A percentile compares a stretch with the other conserved stretches of the same genome.
These are phyloP conservation scores for Microcebus tavaratra DNA, from an alignment of 2,113 vertebrate species.

Conservation along the genomic window DNA sequence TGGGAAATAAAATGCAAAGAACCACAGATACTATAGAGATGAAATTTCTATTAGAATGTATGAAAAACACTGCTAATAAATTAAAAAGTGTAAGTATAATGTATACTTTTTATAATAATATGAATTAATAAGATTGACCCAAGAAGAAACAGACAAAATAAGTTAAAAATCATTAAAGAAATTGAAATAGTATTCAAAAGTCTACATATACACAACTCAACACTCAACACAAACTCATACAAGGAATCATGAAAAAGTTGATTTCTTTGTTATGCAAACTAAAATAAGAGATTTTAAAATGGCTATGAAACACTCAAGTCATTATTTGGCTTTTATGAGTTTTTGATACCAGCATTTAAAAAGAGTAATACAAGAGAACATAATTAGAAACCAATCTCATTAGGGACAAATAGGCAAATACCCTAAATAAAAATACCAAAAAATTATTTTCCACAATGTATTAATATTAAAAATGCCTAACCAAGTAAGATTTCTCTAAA, in stretches of 20 bases:
- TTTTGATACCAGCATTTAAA: background rate
- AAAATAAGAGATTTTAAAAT: background rate
- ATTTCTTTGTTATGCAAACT: background rate
- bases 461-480: background rate
- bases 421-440: background rate
- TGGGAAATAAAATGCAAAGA: background rate
- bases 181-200: background rate
- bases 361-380: background rate
- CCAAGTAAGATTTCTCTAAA: background rate
- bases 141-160: background rate
- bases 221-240: background rate
- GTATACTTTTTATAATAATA: background rate
- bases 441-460: background rate
- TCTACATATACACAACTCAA: background rate
- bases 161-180: background rate
- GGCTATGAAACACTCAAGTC: background rate
- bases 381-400: background rate
- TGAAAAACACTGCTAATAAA: background rate
- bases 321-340: background rate
- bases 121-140: background rate
- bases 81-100: background rate
- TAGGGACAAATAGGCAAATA: background rate
- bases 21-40: background rate
- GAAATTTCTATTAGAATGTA: background rate
- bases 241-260: background rate